Evolutionary conservation across 2,113 vertebrate genomes (phyloP).

Genomic region (Indicator indicator): DNA sequence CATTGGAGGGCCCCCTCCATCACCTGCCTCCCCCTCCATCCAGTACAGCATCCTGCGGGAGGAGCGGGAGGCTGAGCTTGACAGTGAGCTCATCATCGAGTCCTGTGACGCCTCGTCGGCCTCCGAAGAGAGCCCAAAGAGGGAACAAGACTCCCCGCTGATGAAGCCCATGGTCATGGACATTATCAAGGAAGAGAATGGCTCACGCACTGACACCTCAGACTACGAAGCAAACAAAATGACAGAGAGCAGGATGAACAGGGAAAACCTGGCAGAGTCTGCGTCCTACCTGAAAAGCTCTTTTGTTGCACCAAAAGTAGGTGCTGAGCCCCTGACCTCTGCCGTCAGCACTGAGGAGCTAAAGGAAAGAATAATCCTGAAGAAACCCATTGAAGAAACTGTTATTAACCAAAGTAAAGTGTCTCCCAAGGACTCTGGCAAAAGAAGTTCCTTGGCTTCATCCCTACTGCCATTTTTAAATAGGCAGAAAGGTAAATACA

Average conservation of each 20-base stretch:
- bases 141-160: slow-evolving; percentile 88
- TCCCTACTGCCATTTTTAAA: slow-evolving; percentile 71
- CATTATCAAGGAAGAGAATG: slow-evolving; percentile 76
- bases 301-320: slow-evolving; percentile 68
- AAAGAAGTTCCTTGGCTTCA: not conserved
- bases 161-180: slow-evolving; percentile 80
- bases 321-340: slow-evolving; percentile 63
- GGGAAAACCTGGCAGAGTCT: slow-evolving; percentile 77
- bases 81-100: slow-evolving; percentile 97
- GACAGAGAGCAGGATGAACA: slow-evolving; percentile 76
- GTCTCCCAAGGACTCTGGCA: slow-evolving; percentile 43
- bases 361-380: slow-evolving; percentile 52
- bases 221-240: slow-evolving; percentile 57
- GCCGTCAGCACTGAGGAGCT: slow-evolving; percentile 25
- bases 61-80: slow-evolving; percentile 95
- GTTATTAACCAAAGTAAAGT: slow-evolving; percentile 29
- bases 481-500: slow-evolving; percentile 86
- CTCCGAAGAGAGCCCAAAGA: slow-evolving; percentile 96
- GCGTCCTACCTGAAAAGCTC: slow-evolving; percentile 77
- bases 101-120: slow-evolving; percentile 86
- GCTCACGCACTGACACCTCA: slow-evolving; percentile 18
- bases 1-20: slow-evolving; percentile 82
- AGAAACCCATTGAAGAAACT: slow-evolving; percentile 59
- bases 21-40: slow-evolving; percentile 82
- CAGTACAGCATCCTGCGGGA: slow-evolving; percentile 96